These are phyloP conservation scores for Cynopterus brachyotis DNA, from an alignment of 2,113 vertebrate species.

Conservation along the genomic window DNA sequence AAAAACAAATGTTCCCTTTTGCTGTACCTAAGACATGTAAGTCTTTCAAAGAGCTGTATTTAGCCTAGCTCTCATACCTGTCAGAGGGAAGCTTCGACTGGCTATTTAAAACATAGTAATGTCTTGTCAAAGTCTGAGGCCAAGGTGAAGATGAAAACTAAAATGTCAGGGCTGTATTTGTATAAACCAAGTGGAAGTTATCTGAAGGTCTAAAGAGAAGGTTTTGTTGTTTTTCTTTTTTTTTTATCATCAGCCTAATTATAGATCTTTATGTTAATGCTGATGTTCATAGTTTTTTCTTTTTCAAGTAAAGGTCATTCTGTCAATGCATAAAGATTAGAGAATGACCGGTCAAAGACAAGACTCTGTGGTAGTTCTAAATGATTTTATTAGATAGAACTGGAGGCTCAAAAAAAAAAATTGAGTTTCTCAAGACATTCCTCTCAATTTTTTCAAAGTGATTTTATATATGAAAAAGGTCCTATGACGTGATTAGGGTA, in stretches of 20 bases:
- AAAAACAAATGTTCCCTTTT: neutral
- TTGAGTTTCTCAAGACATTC: neutral
- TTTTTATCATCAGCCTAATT: conserved; percentile 54
- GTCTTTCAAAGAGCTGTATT: neutral
- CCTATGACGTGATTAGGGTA: neutral
- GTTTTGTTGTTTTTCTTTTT: no score
- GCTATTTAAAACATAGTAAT: neutral
- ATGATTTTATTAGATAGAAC: conserved; percentile 67
- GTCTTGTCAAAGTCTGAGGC: neutral
- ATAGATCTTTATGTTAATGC: conserved; percentile 54
- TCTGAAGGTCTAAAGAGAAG: conserved; percentile 47
- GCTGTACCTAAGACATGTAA: neutral
- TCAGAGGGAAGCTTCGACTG: neutral
- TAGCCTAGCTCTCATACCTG: neutral
- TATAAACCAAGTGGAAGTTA: conserved; percentile 44
- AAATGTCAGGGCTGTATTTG: conserved; percentile 35
- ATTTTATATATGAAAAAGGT: neutral
- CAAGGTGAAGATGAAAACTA: conserved; percentile 14
- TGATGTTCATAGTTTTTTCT: conserved; percentile 44
- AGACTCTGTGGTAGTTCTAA: conserved; percentile 54
- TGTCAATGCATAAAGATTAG: conserved; percentile 31
- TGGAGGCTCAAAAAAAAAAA: neutral
- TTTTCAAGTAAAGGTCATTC: conserved; percentile 54
- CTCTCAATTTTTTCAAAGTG: neutral
- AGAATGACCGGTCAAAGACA: conserved; percentile 45